Percentiles rank a stretch among this genome's conserved stretches.
phyloP scores from a whole-genome alignment of 2,888 invertebrate genomes.

The Gymnoscelis rufifasciata region DNA sequence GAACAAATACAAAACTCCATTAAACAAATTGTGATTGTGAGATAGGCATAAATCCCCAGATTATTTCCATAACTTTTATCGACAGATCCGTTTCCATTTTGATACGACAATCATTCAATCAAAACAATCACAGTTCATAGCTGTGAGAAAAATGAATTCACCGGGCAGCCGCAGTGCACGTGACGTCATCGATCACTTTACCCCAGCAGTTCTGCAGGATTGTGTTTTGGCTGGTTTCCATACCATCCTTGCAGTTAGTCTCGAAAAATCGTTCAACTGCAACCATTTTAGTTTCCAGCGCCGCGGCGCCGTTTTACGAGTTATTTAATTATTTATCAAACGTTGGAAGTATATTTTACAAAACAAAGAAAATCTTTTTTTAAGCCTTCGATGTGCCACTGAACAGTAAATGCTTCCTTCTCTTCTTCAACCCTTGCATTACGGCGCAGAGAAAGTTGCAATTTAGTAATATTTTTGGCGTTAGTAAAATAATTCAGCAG shows the following conservation, averaged over 20 bases:
- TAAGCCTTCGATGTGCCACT: no score
- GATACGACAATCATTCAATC: constrained; percentile 56
- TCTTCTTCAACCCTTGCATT: no score
- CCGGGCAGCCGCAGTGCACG: constrained; percentile 49
- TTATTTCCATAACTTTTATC: constrained; percentile 1
- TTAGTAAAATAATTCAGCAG: no score
- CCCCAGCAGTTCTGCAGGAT: not conserved
- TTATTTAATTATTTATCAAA: no score
- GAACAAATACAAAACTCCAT: not conserved
- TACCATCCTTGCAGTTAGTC: no score
- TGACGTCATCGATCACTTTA: constrained; percentile 10
- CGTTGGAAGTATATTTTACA: no score
- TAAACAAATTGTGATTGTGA: constrained; percentile 1
- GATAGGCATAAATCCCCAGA: not conserved
- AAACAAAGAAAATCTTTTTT: no score
- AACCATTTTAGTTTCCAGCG: no score
- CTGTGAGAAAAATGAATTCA: constrained; percentile 47
- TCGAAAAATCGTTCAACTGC: no score
- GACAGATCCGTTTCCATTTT: constrained; percentile 5
- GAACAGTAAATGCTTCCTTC: no score
- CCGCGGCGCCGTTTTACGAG: no score
- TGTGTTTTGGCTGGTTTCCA: not conserved
- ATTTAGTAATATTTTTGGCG: no score
- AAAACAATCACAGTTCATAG: constrained; percentile 49
- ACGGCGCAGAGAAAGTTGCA: not conserved